Conservation (phyloP, 2,888 invertebrate genomes). For the Acanthococcus lagerstroemiae region DNA sequence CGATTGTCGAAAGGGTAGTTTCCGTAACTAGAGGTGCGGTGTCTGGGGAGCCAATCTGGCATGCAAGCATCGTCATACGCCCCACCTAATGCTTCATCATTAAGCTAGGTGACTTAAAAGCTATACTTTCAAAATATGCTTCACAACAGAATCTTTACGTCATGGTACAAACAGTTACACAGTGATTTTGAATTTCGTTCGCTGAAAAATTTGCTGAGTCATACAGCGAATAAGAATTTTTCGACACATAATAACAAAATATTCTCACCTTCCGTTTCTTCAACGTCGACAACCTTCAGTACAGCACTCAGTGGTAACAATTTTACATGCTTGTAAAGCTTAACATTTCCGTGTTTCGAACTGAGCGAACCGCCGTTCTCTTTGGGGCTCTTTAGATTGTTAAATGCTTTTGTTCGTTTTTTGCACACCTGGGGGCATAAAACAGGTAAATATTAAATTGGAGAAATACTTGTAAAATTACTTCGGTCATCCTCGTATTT, state of each 20-base stretch:
- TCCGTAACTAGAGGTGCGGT: too few species aligned
- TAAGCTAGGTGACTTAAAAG: too few species aligned
- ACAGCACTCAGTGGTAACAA: slow-evolving; percentile 80
- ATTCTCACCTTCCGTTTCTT: slow-evolving; percentile 63
- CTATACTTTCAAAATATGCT: too few species aligned
- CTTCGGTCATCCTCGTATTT: too few species aligned
- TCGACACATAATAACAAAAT: neutral
- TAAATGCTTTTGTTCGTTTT: slow-evolving; percentile 66
- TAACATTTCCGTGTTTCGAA: slow-evolving; percentile 54
- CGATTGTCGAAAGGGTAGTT: too few species aligned
- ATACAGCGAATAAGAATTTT: neutral
- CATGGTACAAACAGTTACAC: too few species aligned
- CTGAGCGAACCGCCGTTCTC: slow-evolving; percentile 41
- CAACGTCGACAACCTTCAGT: slow-evolving; percentile 81
- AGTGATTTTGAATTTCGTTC: too few species aligned
- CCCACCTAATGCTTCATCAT: too few species aligned
- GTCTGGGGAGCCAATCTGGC: too few species aligned
- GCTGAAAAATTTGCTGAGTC: neutral
- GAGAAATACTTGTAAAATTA: neutral
- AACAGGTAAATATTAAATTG: slow-evolving; percentile 3
- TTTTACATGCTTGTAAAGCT: slow-evolving; percentile 84
- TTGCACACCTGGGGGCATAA: slow-evolving; percentile 45
- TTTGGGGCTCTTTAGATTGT: slow-evolving; percentile 59
- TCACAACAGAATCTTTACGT: too few species aligned
- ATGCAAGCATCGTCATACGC: too few species aligned